These are phyloP conservation scores for Bruchidius siliquastri DNA, from an alignment of 2,888 invertebrate genomes.

Conservation along the genomic window DNA sequence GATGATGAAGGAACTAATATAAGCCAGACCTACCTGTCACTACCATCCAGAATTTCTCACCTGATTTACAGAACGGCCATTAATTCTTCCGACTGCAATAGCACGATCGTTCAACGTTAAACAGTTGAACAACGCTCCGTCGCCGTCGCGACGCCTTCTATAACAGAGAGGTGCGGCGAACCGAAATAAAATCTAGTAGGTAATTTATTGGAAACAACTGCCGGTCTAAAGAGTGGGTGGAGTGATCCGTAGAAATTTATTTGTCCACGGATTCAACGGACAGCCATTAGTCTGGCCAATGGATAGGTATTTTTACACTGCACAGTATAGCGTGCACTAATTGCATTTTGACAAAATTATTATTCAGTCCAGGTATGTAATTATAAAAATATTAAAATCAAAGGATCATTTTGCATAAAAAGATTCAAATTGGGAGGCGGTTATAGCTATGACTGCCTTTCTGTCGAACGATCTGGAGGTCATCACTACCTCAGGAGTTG, in stretches of 20 bases:
- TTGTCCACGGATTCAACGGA: slow-evolving; percentile 1
- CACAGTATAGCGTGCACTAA: slow-evolving; percentile 7
- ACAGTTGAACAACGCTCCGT: neutral
- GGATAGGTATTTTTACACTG: slow-evolving; percentile 20
- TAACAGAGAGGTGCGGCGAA: slow-evolving; percentile 3
- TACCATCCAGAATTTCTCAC: neutral
- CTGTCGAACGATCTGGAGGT: too few species aligned
- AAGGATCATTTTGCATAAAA: too few species aligned
- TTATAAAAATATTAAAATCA: too few species aligned
- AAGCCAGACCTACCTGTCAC: too few species aligned
- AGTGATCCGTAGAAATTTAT: slow-evolving; percentile 8
- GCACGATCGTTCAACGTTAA: neutral
- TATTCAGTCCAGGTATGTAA: too few species aligned
- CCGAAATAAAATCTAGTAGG: slow-evolving; percentile 21
- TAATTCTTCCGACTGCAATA: neutral
- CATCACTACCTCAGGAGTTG: too few species aligned
- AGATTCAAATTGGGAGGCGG: too few species aligned
- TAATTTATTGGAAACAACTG: slow-evolving; percentile 25
- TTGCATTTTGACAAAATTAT: neutral
- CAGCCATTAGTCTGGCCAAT: slow-evolving; percentile 18
- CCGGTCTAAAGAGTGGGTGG: slow-evolving; percentile 9
- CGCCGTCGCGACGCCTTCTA: neutral
- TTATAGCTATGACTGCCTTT: too few species aligned
- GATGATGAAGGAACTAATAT: too few species aligned
- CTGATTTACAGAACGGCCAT: neutral